These are phyloP conservation scores for Setipinna tenuifilis DNA, from an alignment of 2,797 vertebrate species.

Conservation along the genomic window DNA sequence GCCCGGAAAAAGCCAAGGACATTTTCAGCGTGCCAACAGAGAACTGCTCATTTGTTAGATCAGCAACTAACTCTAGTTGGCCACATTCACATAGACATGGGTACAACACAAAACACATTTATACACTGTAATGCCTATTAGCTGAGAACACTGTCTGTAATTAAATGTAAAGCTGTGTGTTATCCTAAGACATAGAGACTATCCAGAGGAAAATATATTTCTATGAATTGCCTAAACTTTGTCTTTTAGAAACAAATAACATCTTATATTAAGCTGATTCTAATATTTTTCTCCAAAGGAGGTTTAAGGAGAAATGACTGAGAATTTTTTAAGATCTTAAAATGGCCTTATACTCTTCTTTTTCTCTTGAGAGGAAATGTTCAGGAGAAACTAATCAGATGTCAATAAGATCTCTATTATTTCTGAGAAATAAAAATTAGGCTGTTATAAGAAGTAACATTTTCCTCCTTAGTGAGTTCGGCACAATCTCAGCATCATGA, in stretches of 20 bases:
- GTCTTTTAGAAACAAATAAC: too few species aligned
- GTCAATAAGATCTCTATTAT: too few species aligned
- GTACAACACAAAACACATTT: not conserved
- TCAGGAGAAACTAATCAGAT: too few species aligned
- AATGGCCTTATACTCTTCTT: too few species aligned
- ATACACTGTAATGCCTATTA: not conserved
- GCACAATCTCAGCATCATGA: slow-evolving; percentile 25
- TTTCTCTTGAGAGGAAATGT: too few species aligned
- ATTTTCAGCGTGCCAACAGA: not conserved
- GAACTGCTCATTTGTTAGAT: slow-evolving; percentile 8
- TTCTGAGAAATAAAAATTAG: too few species aligned
- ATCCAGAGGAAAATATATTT: not conserved
- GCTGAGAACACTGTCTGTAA: not conserved
- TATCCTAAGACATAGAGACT: not conserved
- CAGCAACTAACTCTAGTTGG: not conserved
- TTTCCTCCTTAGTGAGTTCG: not conserved
- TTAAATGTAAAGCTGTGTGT: not conserved
- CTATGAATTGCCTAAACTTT: too few species aligned
- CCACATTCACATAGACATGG: not conserved
- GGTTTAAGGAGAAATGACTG: too few species aligned
- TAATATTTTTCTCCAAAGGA: too few species aligned
- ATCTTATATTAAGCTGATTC: too few species aligned
- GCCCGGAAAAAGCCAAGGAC: not conserved
- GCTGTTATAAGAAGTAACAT: too few species aligned
- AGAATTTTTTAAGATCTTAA: too few species aligned